These are phyloP conservation scores for Synanthedon myopaeformis DNA, from an alignment of 2,888 invertebrate species.

Conservation along the genomic window DNA sequence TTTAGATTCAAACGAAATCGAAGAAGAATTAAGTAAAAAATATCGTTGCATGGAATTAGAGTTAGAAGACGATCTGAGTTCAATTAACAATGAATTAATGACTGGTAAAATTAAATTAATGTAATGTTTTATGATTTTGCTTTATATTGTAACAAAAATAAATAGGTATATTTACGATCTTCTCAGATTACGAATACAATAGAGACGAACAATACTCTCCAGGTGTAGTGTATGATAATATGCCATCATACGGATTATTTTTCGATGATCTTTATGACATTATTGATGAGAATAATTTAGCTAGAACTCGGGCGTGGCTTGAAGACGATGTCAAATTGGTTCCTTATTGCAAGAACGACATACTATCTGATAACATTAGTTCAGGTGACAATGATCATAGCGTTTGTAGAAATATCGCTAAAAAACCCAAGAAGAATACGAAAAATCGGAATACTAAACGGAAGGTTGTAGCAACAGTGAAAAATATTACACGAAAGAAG, in stretches of 20 bases:
- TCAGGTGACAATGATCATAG: conserved; percentile 5
- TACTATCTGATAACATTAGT: conserved; percentile 10
- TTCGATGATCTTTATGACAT: conserved; percentile 5
- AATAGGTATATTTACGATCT: neutral
- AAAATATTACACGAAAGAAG: neutral
- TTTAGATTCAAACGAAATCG: neutral
- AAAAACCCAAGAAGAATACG: too few species aligned
- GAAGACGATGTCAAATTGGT: conserved; percentile 25
- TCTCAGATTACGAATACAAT: neutral
- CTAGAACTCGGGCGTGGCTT: conserved; percentile 36
- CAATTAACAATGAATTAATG: conserved; percentile 15
- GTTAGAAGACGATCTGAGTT: conserved; percentile 18
- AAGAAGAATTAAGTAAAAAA: neutral
- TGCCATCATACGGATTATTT: neutral
- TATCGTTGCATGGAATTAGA: neutral
- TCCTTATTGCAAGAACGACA: conserved; percentile 16
- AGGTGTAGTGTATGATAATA: neutral
- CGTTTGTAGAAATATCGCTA: neutral
- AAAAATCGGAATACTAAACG: too few species aligned
- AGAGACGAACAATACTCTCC: neutral
- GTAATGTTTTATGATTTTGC: too few species aligned
- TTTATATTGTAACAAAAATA: too few species aligned
- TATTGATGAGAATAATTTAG: conserved; percentile 17
- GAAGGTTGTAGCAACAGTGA: neutral
- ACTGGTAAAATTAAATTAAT: neutral